Evolutionary conservation across 2,113 vertebrate species (phyloP).

Genomic region (Monopterus albus): DNA sequence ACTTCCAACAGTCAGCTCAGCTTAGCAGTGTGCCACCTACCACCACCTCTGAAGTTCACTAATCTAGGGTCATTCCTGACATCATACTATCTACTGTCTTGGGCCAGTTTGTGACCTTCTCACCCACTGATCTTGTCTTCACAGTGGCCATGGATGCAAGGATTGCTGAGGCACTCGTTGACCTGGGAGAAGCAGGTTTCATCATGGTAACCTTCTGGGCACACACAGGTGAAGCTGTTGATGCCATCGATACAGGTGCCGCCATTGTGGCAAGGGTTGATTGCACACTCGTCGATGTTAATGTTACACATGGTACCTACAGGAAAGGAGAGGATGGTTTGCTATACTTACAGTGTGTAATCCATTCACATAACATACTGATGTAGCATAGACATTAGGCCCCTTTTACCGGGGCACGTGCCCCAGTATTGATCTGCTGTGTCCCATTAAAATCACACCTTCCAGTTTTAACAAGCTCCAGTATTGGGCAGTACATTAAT

Average conservation of each 20-base stretch:
- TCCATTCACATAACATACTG: background rate
- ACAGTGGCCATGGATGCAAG: conserved; percentile 93
- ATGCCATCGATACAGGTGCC: conserved; percentile 91
- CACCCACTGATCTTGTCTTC: conserved; percentile 92
- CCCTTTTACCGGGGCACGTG: too few species aligned
- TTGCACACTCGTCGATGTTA: conserved; percentile 92
- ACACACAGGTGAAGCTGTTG: conserved; percentile 90
- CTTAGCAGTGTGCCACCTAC: too few species aligned
- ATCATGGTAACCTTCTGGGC: conserved; percentile 92
- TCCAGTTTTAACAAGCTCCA: too few species aligned
- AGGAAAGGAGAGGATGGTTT: background rate
- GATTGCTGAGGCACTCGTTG: conserved; percentile 94
- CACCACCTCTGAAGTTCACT: too few species aligned
- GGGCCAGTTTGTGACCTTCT: background rate
- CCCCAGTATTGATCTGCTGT: too few species aligned
- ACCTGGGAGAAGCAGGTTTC: conserved; percentile 92
- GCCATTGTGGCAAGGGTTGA: conserved; percentile 92
- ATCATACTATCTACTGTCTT: background rate
- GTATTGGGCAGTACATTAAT: too few species aligned
- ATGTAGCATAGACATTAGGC: too few species aligned
- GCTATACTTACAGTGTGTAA: background rate
- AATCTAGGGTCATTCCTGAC: too few species aligned
- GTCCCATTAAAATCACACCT: too few species aligned
- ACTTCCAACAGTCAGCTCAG: too few species aligned
- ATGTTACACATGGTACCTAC: conserved; percentile 92